Percentiles rank a stretch among this genome's conserved stretches.
phyloP scores from a whole-genome alignment of 2,888 invertebrate genomes.

The Petrophora chlorosata region DNA sequence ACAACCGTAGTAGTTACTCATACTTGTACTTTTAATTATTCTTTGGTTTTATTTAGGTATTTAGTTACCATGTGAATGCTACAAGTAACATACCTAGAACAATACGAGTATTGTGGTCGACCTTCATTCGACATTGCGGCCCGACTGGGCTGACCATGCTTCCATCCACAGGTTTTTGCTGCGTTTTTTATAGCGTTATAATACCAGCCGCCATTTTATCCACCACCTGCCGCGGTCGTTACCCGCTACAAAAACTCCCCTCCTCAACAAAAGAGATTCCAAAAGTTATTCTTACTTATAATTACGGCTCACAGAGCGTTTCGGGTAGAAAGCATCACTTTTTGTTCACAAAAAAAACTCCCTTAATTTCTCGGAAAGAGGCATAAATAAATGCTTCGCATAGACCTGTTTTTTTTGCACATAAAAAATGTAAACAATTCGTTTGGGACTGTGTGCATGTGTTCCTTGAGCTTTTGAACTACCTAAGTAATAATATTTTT shows the following conservation, averaged over 20 bases:
- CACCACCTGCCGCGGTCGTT: conserved; percentile 82
- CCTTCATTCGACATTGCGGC: conserved; percentile 77
- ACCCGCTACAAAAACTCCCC: conserved; percentile 79
- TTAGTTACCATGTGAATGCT: too few species aligned
- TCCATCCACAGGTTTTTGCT: conserved; percentile 65
- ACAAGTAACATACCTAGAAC: not conserved
- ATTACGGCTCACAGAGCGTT: conserved; percentile 75
- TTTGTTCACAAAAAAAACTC: conserved; percentile 69
- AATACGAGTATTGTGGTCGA: conserved; percentile 39
- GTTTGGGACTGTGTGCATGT: conserved; percentile 31
- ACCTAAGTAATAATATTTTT: not conserved
- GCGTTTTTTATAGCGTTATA: conserved; percentile 67
- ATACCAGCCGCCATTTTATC: conserved; percentile 71
- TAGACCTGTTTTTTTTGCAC: conserved; percentile 57
- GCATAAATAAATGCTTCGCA: conserved; percentile 59
- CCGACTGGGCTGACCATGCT: conserved; percentile 42
- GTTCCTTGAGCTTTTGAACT: not conserved
- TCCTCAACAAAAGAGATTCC: conserved; percentile 75
- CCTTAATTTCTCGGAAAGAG: conserved; percentile 63
- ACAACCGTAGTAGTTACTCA: too few species aligned
- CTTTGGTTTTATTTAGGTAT: too few species aligned
- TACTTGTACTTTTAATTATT: too few species aligned
- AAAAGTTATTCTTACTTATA: conserved; percentile 80
- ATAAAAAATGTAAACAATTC: conserved; percentile 79
- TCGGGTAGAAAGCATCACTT: conserved; percentile 63